A percentile compares a stretch with the other conserved stretches of the same genome.
phyloP scores from a whole-genome alignment of 2,113 vertebrate species.

The Paedocypris sp. region DNA sequence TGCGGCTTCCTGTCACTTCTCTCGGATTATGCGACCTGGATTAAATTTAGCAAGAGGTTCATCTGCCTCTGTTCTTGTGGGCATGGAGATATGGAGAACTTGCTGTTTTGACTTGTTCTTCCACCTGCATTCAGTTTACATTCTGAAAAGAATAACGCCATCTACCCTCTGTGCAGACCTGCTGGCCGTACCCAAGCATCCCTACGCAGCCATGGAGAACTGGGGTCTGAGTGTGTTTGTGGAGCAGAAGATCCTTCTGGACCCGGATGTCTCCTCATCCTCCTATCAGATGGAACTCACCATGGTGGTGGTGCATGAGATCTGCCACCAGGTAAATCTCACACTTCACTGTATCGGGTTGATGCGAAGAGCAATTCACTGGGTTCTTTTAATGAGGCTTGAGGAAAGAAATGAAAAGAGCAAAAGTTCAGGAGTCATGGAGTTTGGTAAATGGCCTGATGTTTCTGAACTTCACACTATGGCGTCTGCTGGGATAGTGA shows the following conservation, averaged over 20 bases:
- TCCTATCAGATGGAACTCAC: constrained; percentile 76
- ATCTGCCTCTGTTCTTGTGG: neutral
- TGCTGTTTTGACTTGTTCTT: too few relatives aligned
- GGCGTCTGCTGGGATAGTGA: too few relatives aligned
- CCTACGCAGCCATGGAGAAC: constrained; percentile 39
- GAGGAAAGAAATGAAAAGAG: neutral
- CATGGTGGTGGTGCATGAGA: constrained; percentile 31
- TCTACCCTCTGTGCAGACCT: constrained; percentile 81
- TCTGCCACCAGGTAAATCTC: constrained; percentile 67
- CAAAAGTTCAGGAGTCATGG: neutral
- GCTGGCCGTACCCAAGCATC: constrained; percentile 82
- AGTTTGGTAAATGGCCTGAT: too few relatives aligned
- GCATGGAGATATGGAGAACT: too few relatives aligned
- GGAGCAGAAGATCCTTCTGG: constrained; percentile 81
- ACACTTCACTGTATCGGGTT: neutral
- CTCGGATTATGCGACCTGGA: neutral
- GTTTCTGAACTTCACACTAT: too few relatives aligned
- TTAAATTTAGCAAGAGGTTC: neutral
- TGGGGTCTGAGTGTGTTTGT: constrained; percentile 70
- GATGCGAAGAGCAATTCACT: too few relatives aligned
- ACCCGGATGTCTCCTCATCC: constrained; percentile 79
- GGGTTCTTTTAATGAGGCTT: too few relatives aligned
- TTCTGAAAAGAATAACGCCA: too few relatives aligned
- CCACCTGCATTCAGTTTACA: too few relatives aligned
- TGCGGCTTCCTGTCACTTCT: neutral